Conservation (phyloP, 2,888 invertebrate species). For the Deilephila porcellus region DNA sequence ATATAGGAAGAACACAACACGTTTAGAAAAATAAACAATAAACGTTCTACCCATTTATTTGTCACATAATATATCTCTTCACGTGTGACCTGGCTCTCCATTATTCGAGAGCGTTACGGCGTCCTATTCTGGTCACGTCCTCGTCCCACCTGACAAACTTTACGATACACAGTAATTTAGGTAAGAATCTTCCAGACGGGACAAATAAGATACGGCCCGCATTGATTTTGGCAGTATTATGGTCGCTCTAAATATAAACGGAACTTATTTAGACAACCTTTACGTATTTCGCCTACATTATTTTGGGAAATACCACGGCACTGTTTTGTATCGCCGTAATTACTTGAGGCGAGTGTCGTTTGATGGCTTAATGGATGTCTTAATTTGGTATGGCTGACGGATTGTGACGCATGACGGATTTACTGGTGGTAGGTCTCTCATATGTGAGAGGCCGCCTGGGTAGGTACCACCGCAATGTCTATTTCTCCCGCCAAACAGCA, state of each 20-base stretch:
- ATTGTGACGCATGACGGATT: no score
- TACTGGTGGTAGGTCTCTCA: no score
- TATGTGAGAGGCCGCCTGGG: no score
- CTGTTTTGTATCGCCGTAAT: constrained; percentile 11
- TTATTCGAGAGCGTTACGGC: constrained; percentile 1
- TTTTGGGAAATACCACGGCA: constrained; percentile 9
- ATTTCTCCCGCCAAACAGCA: no score
- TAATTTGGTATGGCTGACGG: not conserved
- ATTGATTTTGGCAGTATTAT: constrained; percentile 27
- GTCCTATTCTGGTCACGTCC: constrained; percentile 42
- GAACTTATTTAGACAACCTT: constrained; percentile 10
- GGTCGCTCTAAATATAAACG: constrained; percentile 18
- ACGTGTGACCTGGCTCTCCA: constrained; percentile 9
- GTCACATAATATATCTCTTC: constrained; percentile 4
- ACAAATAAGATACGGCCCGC: constrained; percentile 32
- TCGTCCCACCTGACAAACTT: constrained; percentile 45
- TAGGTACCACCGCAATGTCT: no score
- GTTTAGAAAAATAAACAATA: not conserved
- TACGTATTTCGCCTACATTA: not conserved
- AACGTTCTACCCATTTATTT: not conserved
- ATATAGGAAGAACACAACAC: no score
- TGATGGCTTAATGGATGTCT: not conserved
- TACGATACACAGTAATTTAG: constrained; percentile 43
- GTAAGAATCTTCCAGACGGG: constrained; percentile 27
- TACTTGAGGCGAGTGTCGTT: not conserved